phyloP scores from a whole-genome alignment of 2,888 invertebrate genomes.

The Mellilla xanthometata region DNA sequence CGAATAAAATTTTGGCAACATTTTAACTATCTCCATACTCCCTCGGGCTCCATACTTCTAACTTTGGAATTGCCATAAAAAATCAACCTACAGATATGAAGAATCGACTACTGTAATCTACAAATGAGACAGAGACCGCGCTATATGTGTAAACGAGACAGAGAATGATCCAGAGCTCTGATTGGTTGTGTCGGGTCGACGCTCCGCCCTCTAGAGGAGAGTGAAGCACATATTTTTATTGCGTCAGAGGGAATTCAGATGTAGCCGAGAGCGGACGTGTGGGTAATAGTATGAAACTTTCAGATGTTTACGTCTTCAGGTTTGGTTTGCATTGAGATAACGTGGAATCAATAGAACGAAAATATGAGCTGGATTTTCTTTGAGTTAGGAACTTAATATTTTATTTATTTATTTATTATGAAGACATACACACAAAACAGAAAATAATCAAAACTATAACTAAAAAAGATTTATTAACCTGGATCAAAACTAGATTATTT shows the following conservation, averaged over 20 bases:
- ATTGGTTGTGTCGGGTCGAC: constrained; percentile 41
- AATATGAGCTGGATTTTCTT: too few relatives aligned
- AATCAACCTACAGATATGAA: constrained; percentile 67
- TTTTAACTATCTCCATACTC: constrained; percentile 52
- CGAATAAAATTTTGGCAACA: constrained; percentile 45
- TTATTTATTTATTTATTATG: too few relatives aligned
- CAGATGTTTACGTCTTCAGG: constrained; percentile 44
- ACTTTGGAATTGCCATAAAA: constrained; percentile 67
- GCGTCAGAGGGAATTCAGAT: constrained; percentile 55
- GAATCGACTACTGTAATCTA: constrained; percentile 65
- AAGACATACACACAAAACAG: too few relatives aligned
- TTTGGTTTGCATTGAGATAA: background rate
- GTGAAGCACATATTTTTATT: constrained; percentile 67
- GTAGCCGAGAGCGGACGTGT: constrained; percentile 45
- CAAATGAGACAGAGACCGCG: constrained; percentile 49
- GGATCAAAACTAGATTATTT: too few relatives aligned
- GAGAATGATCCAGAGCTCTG: constrained; percentile 8
- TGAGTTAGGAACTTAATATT: too few relatives aligned
- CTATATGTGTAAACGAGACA: constrained; percentile 37
- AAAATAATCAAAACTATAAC: too few relatives aligned
- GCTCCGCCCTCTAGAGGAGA: constrained; percentile 51
- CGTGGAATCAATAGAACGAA: too few relatives aligned
- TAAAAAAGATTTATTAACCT: too few relatives aligned
- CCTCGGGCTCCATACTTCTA: constrained; percentile 38
- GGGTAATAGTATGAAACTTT: constrained; percentile 44